These are phyloP conservation scores for Megaceryle alcyon DNA, from an alignment of 2,797 vertebrate genomes.

Conservation along the genomic window DNA sequence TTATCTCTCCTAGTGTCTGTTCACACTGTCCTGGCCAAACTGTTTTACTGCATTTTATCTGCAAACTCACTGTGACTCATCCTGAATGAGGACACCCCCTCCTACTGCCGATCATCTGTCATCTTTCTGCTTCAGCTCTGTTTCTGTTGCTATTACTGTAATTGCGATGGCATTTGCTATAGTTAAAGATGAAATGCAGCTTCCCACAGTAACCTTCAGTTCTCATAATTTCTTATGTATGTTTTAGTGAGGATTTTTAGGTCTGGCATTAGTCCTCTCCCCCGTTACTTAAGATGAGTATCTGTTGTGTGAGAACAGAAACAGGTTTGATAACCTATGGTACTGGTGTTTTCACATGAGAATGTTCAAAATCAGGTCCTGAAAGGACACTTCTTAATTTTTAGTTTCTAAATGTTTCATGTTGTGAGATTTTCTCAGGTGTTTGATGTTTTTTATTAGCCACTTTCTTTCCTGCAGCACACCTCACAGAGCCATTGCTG, in stretches of 20 bases:
- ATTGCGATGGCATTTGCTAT: not conserved
- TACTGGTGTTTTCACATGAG: not conserved
- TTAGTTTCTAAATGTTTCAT: not conserved
- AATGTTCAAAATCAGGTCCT: not conserved
- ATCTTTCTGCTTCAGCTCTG: not conserved
- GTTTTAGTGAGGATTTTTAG: not conserved
- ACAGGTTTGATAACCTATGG: not conserved
- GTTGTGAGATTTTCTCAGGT: not conserved
- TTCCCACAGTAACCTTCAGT: not conserved
- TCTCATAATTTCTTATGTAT: not conserved
- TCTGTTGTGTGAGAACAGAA: not conserved
- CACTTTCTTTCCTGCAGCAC: not conserved
- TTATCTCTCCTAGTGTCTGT: constrained; percentile 58
- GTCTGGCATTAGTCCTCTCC: not conserved
- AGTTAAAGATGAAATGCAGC: not conserved
- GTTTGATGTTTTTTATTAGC: not conserved
- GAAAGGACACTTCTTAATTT: not conserved
- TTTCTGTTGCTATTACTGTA: not conserved
- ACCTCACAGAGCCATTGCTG: not conserved
- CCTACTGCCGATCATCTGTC: constrained; percentile 17
- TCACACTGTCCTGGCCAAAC: constrained; percentile 63
- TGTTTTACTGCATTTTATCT: constrained; percentile 50
- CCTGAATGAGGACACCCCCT: not conserved
- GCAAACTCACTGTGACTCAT: constrained; percentile 39
- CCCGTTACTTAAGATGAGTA: not conserved